Percentiles rank a stretch among this genome's conserved stretches.
phyloP scores from a whole-genome alignment of 1,140 invertebrate species.

The Thalassaphorura encarpata region DNA sequence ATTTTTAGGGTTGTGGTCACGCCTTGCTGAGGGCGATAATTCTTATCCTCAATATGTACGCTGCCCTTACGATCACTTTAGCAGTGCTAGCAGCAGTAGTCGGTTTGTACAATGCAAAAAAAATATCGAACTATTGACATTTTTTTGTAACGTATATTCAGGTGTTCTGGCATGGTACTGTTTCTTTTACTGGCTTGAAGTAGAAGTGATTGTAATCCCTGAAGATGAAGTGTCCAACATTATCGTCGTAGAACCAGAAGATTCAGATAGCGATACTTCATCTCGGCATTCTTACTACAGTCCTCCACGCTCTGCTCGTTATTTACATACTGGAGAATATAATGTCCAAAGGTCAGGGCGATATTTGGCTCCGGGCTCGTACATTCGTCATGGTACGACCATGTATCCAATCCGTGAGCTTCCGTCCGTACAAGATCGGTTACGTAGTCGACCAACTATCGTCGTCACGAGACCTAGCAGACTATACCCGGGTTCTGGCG shows the following conservation, averaged over 20 bases:
- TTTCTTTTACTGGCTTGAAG: conserved; percentile 31
- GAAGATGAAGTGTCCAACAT: conserved; percentile 31
- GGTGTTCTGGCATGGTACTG: conserved; percentile 27
- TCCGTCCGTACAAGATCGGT: too few species aligned
- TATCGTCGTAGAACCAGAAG: conserved; percentile 29
- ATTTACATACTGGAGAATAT: too few species aligned
- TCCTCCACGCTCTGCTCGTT: too few species aligned
- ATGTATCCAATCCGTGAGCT: too few species aligned
- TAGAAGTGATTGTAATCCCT: conserved; percentile 30
- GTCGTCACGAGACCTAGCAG: too few species aligned
- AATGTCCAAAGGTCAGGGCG: too few species aligned
- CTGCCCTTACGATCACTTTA: too few species aligned
- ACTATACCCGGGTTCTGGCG: too few species aligned
- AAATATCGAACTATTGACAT: neutral
- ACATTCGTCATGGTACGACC: too few species aligned
- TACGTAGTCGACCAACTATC: too few species aligned
- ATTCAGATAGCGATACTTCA: neutral
- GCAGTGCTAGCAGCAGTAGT: too few species aligned
- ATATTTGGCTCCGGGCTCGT: too few species aligned
- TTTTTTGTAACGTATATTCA: neutral
- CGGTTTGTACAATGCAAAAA: neutral
- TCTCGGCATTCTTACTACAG: conserved; percentile 1
- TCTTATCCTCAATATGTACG: neutral
- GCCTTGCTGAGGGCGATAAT: neutral
- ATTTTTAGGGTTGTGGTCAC: neutral